Base-by-base conservation (phyloP, 2,888 invertebrate species). In the Leptinotarsa peninsularis region DNA sequence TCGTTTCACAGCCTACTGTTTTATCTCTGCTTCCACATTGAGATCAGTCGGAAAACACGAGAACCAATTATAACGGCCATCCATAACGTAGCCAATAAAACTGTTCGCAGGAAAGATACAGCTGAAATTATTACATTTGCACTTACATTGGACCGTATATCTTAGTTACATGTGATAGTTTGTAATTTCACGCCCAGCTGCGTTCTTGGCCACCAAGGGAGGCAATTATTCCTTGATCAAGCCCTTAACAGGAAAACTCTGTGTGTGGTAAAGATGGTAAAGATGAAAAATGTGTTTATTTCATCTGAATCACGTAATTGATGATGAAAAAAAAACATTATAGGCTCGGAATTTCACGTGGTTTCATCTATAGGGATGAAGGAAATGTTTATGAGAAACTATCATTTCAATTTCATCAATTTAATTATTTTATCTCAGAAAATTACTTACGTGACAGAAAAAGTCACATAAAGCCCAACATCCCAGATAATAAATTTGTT, bases 111-210 rank as follows among this genome's bases (percentile, higher is more conserved):
- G 83, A 83, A 85, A 85, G 84, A 85, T 86, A 84, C 85, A 83
- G 83, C 82, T 78, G 81, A 81, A 85, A 85, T 83, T 86, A 86
- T 85, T 84, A 85, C 84, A 85, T 86, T 85, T 85, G 84, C 84
- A 85, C 85, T 85, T 85, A 84, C 84, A 85, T 84, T 83, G 80
- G 77, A 77, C 82, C 83, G 83, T 84, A 84, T 83, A 83, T 84
- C 83, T 84, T 83, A 80, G 84, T 82, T 83, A 83, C 83, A 84
- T 84, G 84, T 85, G 83, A 81, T 82, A 81, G 84, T 82, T 83
- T 82, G 84, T 82, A 84, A 85, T 85, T 85, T 84, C 84, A 82
- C 81, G 83, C 82, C 80, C 82, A 82, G 82, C 80, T 82, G 84
- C 82, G 78, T 82, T 81, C 79, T 80, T 79, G 81, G 80, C 82